Evolutionary conservation across 2,797 vertebrate genomes (phyloP), one percentile per base, ranked within the genome.

Genomic region (Sciurus vulgaris): DNA sequence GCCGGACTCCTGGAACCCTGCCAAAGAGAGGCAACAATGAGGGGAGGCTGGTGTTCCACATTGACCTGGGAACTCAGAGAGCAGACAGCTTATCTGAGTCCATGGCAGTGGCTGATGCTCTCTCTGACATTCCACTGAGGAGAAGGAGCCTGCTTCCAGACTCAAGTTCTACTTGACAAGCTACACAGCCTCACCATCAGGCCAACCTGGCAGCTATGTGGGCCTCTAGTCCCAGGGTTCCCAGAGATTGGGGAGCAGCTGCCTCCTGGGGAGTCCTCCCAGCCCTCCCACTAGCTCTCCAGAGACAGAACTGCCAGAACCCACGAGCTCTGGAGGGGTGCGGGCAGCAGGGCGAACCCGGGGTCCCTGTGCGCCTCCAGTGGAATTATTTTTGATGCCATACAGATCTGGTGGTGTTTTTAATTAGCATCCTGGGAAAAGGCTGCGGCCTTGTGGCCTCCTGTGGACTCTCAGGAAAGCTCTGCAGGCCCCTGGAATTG

Each of bases 371-470:
- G 65, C 26, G 24, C 83, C 83, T 89, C 61, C 93, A 74, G 92
- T 38, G 70, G 88, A 93, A 87, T 96, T 82, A 95, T 91, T 95
- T 65, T 84, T 59, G 65, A 54, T 41, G 54, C 41, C 6, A 30
- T 7, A 4, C 70, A 35, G 51, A 74, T 82, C 2, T 24, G 47
- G 41, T 20, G 20, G 61, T 72, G 74, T 59, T 97, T 96, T 96
- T 96, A 97, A 97, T 97, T 96, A 97, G 89, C 96, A 96, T 91
- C 97, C 96, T 97, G 97, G 97, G 97, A 96, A 95, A 93, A 96
- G 76, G 33, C 97, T 35, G 41, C 38, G 47, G 93, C 22, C 54
- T n/a, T 0, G 0, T 3, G 38, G 41, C 65, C 94, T 76, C 89
- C 72, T n/a, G 78, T 88, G 96, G 93, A 83, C 93, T 90, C 81